Evolutionary conservation across 2,113 vertebrate species (phyloP).

Genomic region (Plotosus lineatus): DNA sequence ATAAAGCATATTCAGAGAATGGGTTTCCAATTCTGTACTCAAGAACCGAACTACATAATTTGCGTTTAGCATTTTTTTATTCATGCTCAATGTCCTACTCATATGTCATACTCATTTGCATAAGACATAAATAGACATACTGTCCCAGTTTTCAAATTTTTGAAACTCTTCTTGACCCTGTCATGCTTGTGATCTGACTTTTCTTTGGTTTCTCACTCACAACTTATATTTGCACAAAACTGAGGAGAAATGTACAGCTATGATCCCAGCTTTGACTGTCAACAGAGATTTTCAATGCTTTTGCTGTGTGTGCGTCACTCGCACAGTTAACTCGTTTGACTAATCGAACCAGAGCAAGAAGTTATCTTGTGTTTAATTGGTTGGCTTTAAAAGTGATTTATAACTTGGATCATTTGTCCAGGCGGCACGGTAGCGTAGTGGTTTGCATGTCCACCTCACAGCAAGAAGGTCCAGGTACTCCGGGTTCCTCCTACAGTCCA

Average conservation of each 20-base stretch:
- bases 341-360: neutral
- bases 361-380: neutral
- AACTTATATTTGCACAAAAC: no score
- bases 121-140: neutral
- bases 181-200: no score
- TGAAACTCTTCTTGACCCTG: no score
- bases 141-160: neutral
- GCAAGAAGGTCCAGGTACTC: no score
- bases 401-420: no score
- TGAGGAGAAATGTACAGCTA: neutral
- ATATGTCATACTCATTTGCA: neutral
- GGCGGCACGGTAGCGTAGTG: no score
- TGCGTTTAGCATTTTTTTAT: neutral
- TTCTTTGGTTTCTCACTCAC: no score
- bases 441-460: no score
- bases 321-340: neutral
- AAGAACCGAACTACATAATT: neutral
- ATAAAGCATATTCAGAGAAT: neutral
- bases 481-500: no score
- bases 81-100: neutral
- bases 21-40: neutral
- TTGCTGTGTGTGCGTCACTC: neutral
- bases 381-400: neutral
- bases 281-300: neutral
- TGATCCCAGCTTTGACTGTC: neutral